A percentile compares a stretch with the other conserved stretches of the same genome.
Conservation (phyloP, 2,797 vertebrate species). For the Selene dorsalis region DNA sequence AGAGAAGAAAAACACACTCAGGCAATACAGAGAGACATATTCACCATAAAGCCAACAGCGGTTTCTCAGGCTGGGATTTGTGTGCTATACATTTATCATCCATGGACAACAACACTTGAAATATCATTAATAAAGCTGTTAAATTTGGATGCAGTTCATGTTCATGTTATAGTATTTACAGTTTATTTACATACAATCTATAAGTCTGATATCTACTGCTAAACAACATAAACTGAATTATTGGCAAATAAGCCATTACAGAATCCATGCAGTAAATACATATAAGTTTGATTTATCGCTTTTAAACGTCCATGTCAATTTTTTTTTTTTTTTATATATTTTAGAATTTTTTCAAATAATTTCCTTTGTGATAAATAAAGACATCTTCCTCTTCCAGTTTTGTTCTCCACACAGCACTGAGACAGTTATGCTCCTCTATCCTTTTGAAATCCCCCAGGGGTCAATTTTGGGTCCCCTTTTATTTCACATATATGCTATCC, state of each 20-base stretch:
- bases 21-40: conserved; percentile 23
- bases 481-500: too few species aligned
- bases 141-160: background rate
- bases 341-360: too few species aligned
- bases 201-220: background rate
- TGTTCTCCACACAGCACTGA: too few species aligned
- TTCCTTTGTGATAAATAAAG: too few species aligned
- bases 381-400: too few species aligned
- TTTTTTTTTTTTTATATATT: too few species aligned
- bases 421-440: too few species aligned
- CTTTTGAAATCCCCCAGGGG: background rate
- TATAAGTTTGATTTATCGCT: too few species aligned
- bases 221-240: background rate
- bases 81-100: conserved; percentile 22
- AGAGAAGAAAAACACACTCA: conserved; percentile 37
- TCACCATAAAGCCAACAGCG: conserved; percentile 25
- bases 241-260: background rate
- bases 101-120: background rate
- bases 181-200: background rate
- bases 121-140: background rate
- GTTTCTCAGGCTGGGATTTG: conserved; percentile 29
- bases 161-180: background rate
- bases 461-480: too few species aligned
- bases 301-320: background rate
- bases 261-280: background rate